These are phyloP conservation scores for Hemibagrus guttatus DNA, from an alignment of 2,797 vertebrate species.

Conservation along the genomic window DNA sequence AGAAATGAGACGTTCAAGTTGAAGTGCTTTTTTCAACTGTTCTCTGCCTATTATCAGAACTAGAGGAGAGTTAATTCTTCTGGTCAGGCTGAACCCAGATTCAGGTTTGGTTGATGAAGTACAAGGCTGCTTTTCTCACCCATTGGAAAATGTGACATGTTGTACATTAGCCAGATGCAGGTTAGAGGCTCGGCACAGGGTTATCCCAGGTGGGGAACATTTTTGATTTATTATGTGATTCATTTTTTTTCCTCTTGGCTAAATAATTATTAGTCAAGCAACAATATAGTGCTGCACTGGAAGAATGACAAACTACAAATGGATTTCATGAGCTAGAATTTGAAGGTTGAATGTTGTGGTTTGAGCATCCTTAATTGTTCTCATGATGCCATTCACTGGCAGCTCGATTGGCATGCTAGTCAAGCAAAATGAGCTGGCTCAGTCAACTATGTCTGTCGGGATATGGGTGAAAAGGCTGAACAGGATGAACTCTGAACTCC, in stretches of 20 bases:
- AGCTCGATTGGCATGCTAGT: constrained; percentile 55
- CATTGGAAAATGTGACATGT: constrained; percentile 45
- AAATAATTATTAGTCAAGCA: constrained; percentile 20
- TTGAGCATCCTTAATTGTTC: background rate
- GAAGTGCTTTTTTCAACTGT: constrained; percentile 41
- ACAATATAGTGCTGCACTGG: background rate
- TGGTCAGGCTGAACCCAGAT: constrained; percentile 47
- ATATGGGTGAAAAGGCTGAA: constrained; percentile 57
- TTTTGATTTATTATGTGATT: constrained; percentile 39
- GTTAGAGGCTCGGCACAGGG: constrained; percentile 34
- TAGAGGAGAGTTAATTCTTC: constrained; percentile 58
- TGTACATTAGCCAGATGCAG: constrained; percentile 55
- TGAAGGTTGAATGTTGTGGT: constrained; percentile 6
- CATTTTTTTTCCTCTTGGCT: constrained; percentile 25
- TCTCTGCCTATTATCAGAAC: constrained; percentile 51
- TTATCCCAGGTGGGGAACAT: constrained; percentile 31
- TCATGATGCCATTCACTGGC: constrained; percentile 33
- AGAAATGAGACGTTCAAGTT: constrained; percentile 58
- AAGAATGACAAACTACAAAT: constrained; percentile 25
- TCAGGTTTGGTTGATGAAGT: constrained; percentile 48
- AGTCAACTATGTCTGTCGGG: constrained; percentile 35
- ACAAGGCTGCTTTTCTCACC: constrained; percentile 48
- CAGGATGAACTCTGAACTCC: constrained; percentile 67
- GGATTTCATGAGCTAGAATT: constrained; percentile 20
- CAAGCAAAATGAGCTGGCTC: constrained; percentile 55